Percentiles rank a stretch among this genome's conserved stretches.
These are phyloP conservation scores for Operophtera brumata DNA, from an alignment of 2,888 invertebrate species.

Conservation along the genomic window DNA sequence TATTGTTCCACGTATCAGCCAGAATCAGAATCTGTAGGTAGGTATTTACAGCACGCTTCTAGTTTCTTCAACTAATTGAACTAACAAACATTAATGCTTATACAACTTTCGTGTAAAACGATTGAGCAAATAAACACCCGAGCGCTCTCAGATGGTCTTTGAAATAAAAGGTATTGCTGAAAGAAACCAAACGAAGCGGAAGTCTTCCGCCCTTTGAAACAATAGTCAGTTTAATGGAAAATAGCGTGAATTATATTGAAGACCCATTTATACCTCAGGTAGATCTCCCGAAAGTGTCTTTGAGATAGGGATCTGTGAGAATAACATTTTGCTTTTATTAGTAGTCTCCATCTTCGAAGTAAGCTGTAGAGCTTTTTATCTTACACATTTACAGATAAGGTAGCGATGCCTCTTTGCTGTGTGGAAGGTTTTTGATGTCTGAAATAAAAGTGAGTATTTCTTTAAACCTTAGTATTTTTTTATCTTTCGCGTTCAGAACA, in stretches of 20 bases:
- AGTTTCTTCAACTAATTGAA: constrained; percentile 3
- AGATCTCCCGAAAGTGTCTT: background rate
- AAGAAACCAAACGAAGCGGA: constrained; percentile 17
- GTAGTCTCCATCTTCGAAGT: background rate
- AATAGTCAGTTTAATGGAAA: constrained; percentile 20
- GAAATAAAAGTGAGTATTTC: background rate
- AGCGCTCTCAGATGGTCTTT: constrained; percentile 3
- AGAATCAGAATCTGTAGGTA: too few species aligned
- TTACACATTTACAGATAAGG: background rate
- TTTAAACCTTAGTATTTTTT: too few species aligned
- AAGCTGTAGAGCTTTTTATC: background rate
- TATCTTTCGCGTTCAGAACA: too few species aligned
- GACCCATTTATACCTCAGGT: constrained; percentile 9
- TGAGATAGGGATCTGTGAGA: background rate
- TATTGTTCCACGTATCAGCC: background rate
- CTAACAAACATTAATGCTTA: constrained; percentile 9
- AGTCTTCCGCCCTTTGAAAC: constrained; percentile 16
- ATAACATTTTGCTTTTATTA: background rate
- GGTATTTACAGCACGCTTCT: constrained; percentile 1
- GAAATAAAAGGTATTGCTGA: constrained; percentile 19
- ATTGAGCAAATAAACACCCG: constrained; percentile 19
- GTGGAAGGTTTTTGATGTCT: background rate
- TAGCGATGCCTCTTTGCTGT: background rate
- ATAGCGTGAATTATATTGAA: constrained; percentile 13
- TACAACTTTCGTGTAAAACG: constrained; percentile 15